A percentile compares a stretch with the other conserved stretches of the same genome.
Conservation (phyloP, 2,113 vertebrate species). For the Pelodiscus sinensis region DNA sequence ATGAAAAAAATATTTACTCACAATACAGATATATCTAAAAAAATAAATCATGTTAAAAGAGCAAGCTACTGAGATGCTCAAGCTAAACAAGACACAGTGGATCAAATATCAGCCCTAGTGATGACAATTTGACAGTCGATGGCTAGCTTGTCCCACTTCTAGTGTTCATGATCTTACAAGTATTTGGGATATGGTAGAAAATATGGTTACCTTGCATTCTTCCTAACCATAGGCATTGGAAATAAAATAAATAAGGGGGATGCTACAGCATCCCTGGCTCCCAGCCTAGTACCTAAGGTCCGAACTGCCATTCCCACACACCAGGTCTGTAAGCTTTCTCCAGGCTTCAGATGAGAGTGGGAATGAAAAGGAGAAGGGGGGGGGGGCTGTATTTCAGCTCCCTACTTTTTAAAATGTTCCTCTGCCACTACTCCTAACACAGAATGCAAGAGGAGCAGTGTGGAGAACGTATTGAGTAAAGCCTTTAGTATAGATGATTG, state of each 20-base stretch:
- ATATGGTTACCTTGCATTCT: not conserved
- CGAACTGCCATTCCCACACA: no score
- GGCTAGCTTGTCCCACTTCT: not conserved
- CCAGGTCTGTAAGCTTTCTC: no score
- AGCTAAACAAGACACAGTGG: not conserved
- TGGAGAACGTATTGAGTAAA: not conserved
- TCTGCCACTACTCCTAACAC: not conserved
- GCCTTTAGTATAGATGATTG: not conserved
- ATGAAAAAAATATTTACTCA: not conserved
- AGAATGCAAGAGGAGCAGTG: accelerated
- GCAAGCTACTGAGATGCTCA: not conserved
- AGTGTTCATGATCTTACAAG: not conserved
- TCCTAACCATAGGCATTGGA: no score
- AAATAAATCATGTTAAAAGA: not conserved
- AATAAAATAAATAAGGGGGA: no score
- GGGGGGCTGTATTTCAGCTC: no score
- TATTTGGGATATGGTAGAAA: not conserved
- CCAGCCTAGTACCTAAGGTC: no score
- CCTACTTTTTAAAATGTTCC: no score
- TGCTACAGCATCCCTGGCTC: no score
- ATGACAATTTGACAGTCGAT: not conserved
- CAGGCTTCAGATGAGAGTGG: no score
- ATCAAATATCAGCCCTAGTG: not conserved
- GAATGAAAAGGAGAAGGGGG: no score
- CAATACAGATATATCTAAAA: not conserved